Evolutionary conservation across 1,140 invertebrate genomes (phyloP).

Genomic region (Prorops nasuta): DNA sequence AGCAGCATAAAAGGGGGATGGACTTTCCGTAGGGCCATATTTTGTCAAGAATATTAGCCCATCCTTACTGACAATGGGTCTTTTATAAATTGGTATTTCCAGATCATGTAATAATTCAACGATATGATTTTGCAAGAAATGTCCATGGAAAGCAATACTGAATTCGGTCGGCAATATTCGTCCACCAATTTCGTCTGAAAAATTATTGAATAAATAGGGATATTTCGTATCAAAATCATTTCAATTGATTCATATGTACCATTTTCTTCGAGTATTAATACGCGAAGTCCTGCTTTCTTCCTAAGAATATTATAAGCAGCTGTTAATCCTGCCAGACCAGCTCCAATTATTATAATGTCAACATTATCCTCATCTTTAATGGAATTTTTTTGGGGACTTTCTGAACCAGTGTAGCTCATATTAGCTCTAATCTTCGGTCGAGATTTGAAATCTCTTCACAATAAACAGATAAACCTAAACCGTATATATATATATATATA

Average conservation of each 20-base stretch:
- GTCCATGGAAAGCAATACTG: slow-evolving; percentile 21
- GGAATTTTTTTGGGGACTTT: too few species aligned
- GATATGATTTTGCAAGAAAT: slow-evolving; percentile 24
- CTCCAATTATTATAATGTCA: slow-evolving; percentile 37
- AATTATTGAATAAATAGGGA: slow-evolving; percentile 6
- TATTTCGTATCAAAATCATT: too few species aligned
- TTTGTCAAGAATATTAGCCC: slow-evolving; percentile 15
- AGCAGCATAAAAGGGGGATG: slow-evolving; percentile 16
- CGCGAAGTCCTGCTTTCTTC: slow-evolving; percentile 19
- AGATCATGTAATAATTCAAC: slow-evolving; percentile 12
- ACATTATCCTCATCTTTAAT: slow-evolving; percentile 25
- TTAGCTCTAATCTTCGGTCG: too few species aligned
- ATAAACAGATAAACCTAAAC: too few species aligned
- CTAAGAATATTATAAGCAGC: slow-evolving; percentile 30
- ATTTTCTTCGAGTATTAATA: slow-evolving; percentile 30
- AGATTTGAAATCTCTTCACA: too few species aligned
- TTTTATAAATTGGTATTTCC: neutral
- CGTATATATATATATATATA: too few species aligned
- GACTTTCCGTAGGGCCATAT: neutral
- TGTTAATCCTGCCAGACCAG: slow-evolving; percentile 34
- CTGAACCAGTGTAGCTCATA: too few species aligned
- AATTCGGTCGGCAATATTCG: slow-evolving; percentile 14
- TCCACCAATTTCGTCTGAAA: slow-evolving; percentile 27
- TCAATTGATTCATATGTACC: too few species aligned
- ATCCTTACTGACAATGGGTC: neutral